These are phyloP conservation scores for Nymphicus hollandicus DNA, from an alignment of 2,113 vertebrate genomes.

Conservation along the genomic window DNA sequence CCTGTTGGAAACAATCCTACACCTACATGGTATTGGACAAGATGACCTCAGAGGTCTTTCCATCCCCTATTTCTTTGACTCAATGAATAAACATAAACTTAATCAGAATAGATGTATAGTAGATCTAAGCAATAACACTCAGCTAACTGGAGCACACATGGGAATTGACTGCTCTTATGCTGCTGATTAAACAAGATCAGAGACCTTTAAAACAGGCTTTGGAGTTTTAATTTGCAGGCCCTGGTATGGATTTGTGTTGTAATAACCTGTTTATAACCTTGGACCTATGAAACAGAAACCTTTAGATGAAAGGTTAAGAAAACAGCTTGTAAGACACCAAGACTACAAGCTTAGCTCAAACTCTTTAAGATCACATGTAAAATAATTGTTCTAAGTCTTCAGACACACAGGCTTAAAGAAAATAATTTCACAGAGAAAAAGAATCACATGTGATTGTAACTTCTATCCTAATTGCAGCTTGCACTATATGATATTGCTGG, in stretches of 20 bases:
- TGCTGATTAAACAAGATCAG: slow-evolving; percentile 57
- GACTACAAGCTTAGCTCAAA: not conserved
- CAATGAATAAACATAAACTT: slow-evolving; percentile 48
- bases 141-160: slow-evolving; percentile 8
- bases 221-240: slow-evolving; percentile 16
- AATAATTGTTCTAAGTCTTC: not conserved
- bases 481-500: not conserved
- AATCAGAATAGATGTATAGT: slow-evolving; percentile 26
- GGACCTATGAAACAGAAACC: not conserved
- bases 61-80: not conserved
- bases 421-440: not conserved
- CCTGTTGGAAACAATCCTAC: not conserved
- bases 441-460: not conserved
- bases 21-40: not conserved
- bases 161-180: not conserved
- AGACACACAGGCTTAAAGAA: not conserved
- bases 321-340: not conserved
- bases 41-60: slow-evolving; percentile 7
- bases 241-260: not conserved
- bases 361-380: not conserved
- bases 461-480: not conserved
- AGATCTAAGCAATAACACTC: slow-evolving; percentile 55
- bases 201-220: slow-evolving; percentile 17
- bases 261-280: not conserved
- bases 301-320: not conserved